phyloP scores from a whole-genome alignment of 1,140 invertebrate genomes.

The Cotesia chilonis region DNA sequence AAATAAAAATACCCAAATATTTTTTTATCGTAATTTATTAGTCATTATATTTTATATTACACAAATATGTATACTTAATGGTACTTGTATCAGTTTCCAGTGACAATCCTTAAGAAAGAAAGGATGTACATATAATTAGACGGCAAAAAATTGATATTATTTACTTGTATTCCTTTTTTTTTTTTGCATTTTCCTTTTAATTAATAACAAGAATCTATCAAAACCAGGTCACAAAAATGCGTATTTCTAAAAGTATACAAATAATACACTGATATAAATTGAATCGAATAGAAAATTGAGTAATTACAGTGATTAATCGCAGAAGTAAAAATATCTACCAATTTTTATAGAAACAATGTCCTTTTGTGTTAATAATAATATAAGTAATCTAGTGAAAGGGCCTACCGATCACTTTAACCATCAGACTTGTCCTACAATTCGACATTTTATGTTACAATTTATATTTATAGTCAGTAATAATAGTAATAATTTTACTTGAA shows the following conservation, averaged over 20 bases:
- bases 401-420: constrained; percentile 18
- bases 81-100: constrained; percentile 50
- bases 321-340: constrained; percentile 31
- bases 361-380: constrained; percentile 25
- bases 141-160: constrained; percentile 47
- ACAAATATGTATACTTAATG: constrained; percentile 58
- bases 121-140: constrained; percentile 49
- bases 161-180: no score
- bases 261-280: constrained; percentile 21
- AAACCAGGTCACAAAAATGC: not conserved
- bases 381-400: constrained; percentile 8
- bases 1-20: not conserved
- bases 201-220: no score
- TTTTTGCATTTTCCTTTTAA: not conserved
- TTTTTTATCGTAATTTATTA: constrained; percentile 43
- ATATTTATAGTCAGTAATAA: no score
- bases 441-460: no score
- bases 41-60: constrained; percentile 58
- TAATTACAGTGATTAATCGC: no score
- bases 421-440: constrained; percentile 16
- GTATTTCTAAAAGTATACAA: constrained; percentile 26
- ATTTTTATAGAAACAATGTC: constrained; percentile 1
- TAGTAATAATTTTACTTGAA: not conserved
- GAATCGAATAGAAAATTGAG: no score
- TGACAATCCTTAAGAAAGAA: constrained; percentile 50